A percentile compares a stretch with the other conserved stretches of the same genome.
Evolutionary conservation across 2,113 vertebrate species (phyloP).

Genomic region (Athene cunicularia): DNA sequence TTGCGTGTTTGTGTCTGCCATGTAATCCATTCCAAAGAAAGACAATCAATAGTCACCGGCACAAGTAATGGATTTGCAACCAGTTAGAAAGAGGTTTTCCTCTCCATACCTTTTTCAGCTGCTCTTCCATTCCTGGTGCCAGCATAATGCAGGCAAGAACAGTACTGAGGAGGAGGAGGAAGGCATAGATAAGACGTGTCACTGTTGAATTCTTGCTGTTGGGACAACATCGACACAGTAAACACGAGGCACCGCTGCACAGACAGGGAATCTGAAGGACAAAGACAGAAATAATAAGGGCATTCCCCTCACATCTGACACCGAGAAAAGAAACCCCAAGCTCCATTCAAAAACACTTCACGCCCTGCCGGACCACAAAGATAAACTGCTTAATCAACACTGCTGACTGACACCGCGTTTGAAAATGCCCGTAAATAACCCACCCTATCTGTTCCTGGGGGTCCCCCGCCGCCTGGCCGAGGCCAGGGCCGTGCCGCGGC

Average conservation of each 20-base stretch:
- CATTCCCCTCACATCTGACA: not conserved
- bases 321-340: not conserved
- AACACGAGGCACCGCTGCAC: constrained; percentile 85
- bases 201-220: constrained; percentile 86
- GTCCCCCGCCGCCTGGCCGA: not conserved
- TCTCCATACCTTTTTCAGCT: constrained; percentile 84
- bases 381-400: not conserved
- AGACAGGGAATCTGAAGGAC: constrained; percentile 85
- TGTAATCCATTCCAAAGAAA: not conserved
- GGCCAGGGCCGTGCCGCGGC: not conserved
- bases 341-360: rapidly evolving
- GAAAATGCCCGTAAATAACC: rapidly evolving
- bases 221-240: constrained; percentile 88
- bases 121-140: constrained; percentile 80
- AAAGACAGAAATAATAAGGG: not conserved
- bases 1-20: not conserved
- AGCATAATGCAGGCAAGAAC: constrained; percentile 86
- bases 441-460: not conserved
- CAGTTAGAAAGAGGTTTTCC: not conserved
- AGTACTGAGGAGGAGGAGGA: constrained; percentile 86
- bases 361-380: rapidly evolving
- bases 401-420: rapidly evolving
- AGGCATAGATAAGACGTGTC: constrained; percentile 89
- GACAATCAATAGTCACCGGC: not conserved
- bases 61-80: not conserved